Conservation (phyloP, 2,113 vertebrate genomes). For the Terrapene triunguis region DNA sequence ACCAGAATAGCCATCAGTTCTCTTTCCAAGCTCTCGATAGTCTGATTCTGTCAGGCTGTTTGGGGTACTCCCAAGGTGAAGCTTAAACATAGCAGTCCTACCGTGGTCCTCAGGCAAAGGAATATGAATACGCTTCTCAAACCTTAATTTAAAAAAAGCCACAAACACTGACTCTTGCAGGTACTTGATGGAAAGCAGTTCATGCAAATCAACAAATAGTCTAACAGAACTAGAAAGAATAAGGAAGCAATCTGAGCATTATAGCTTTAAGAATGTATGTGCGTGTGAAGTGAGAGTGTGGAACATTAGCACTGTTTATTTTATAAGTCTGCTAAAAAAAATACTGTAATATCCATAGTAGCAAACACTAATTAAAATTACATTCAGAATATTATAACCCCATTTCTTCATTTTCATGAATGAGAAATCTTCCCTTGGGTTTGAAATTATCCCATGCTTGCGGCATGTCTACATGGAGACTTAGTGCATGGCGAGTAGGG, state of each 20-base stretch:
- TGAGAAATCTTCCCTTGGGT: no score
- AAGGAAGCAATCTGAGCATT: neutral
- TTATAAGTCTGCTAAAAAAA: neutral
- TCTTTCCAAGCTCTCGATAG: conserved; percentile 90
- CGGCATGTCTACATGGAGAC: no score
- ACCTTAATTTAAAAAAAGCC: conserved; percentile 79
- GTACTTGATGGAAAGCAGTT: conserved; percentile 9
- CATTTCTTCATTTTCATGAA: neutral
- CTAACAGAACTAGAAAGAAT: conserved; percentile 10
- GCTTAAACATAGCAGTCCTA: conserved; percentile 93
- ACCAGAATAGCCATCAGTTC: conserved; percentile 92
- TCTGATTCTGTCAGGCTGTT: conserved; percentile 86
- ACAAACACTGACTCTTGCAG: conserved; percentile 4
- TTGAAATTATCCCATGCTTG: no score
- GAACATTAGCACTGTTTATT: neutral
- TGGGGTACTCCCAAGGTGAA: conserved; percentile 92
- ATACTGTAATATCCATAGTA: neutral
- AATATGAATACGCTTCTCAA: conserved; percentile 99
- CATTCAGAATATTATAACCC: neutral
- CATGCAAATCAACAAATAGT: conserved; percentile 1
- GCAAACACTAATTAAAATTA: neutral
- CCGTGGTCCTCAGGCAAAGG: conserved; percentile 95
- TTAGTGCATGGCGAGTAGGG: no score
- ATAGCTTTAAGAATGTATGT: neutral
- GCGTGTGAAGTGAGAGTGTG: neutral